Base-by-base conservation (phyloP, 2,797 vertebrate genomes). In the Xenentodon cancila region DNA sequence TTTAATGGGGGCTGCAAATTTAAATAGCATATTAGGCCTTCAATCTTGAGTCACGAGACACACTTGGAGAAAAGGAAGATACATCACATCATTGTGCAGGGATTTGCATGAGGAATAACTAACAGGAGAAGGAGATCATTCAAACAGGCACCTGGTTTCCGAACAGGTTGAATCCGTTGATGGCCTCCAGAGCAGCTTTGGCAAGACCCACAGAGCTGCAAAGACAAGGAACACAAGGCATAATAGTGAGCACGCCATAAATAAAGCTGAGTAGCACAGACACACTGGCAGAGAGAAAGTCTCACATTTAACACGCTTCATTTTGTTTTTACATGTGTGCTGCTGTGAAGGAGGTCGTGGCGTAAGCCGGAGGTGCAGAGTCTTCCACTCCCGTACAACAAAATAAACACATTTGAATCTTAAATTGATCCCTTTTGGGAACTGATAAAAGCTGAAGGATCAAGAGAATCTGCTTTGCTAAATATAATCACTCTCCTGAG, bases 131-230 rank as follows among this genome's bases (percentile, higher is more conserved):
- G 57, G 53, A 32, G 64, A 66, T 73, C 52, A 63, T 75, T 67
- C 20, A 37, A 37, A 32, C 27, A 73, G 64, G 86, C 95, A 98
- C 97, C 97, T 99, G 97, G 79, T 97, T 98, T 91, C 98, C 98
- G 88, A 99, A 99, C 71, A 99, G 94, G 88, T 99, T 99, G 92
- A 99, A 99, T 88, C 97, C 97, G 77, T 97, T 98, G 92, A 99
- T 97, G 81, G 98, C 97, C 91, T 99, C 98, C 64, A 99, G 90
- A 58, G 96, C 98, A 66, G 97, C 96, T 93, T 99, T 99, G 74
- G 98, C 97, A 84, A 99, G 81, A 3, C 97, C 98, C 75, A 99
- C 94, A 0, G 98, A 99, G 82, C 98, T 99, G 88, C 30, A 72
- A 47, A 71, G 19, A 72, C 1, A 72, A 71, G 50, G 58, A 5